These are phyloP conservation scores for Platorchestia sp. DNA, from an alignment of 1,140 invertebrate genomes.

Conservation along the genomic window DNA sequence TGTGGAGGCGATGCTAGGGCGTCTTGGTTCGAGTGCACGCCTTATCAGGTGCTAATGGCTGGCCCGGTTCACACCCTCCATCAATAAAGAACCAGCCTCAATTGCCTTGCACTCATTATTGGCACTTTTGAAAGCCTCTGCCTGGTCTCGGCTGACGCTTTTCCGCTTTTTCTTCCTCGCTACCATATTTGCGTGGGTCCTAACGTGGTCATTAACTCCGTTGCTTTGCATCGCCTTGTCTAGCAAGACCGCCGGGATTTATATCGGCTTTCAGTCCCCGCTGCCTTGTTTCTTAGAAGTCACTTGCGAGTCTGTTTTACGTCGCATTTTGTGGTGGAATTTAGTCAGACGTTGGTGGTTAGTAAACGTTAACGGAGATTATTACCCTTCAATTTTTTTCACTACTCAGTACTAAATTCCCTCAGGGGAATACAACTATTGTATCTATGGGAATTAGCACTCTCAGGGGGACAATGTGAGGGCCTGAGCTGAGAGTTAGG, in stretches of 20 bases:
- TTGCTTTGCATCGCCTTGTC: not conserved
- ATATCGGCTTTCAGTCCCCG: not conserved
- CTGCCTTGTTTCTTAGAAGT: not conserved
- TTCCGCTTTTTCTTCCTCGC: not conserved
- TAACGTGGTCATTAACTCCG: not conserved
- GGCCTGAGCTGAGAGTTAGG: no score
- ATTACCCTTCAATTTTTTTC: no score
- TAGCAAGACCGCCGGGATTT: not conserved
- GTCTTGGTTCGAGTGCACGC: not conserved
- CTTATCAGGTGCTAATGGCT: conserved; percentile 51
- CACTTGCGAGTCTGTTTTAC: not conserved
- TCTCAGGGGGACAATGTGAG: no score
- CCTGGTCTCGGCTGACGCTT: not conserved
- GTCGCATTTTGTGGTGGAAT: not conserved
- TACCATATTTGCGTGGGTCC: not conserved
- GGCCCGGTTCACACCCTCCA: conserved; percentile 21
- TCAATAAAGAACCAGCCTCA: conserved; percentile 25
- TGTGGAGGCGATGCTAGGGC: not conserved
- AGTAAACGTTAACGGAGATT: no score
- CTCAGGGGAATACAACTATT: no score
- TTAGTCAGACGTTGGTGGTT: no score
- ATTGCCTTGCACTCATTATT: conserved; percentile 10
- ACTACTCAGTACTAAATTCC: no score
- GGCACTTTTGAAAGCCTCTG: conserved; percentile 23
- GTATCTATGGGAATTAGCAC: no score